These are phyloP conservation scores for Forbesichthys agassizii DNA, from an alignment of 2,113 vertebrate genomes.

Conservation along the genomic window DNA sequence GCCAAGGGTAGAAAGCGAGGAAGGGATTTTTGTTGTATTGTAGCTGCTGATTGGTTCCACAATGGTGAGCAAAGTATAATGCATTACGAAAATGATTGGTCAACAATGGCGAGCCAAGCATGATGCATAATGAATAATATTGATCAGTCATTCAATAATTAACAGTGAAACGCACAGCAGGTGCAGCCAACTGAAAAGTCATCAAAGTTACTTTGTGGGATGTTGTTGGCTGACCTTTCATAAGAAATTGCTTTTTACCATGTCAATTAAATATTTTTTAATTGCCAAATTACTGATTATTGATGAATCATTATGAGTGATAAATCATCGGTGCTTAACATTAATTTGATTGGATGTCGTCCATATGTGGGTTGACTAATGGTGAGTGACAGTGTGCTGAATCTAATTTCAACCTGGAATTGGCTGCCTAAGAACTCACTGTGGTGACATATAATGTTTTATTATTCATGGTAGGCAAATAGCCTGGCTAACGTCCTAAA, in stretches of 20 bases:
- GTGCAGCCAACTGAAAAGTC: not conserved
- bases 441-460: not conserved
- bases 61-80: not conserved
- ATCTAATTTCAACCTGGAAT: conserved; percentile 21
- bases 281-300: no score
- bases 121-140: not conserved
- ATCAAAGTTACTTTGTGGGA: no score
- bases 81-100: conserved; percentile 14
- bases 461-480: not conserved
- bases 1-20: no score
- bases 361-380: conserved; percentile 38
- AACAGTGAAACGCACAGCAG: not conserved
- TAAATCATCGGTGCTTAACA: conserved; percentile 1
- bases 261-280: no score
- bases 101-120: not conserved
- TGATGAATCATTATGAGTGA: no score
- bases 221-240: no score
- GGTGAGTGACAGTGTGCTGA: conserved; percentile 26
- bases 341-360: conserved; percentile 30
- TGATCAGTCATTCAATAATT: not conserved
- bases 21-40: not conserved
- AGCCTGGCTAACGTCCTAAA: not conserved
- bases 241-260: no score
- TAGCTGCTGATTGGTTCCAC: conserved; percentile 25
- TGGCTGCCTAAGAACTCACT: not conserved